Base-by-base conservation (phyloP, 2,888 invertebrate species). In the Drosophila nr. medialis region DNA sequence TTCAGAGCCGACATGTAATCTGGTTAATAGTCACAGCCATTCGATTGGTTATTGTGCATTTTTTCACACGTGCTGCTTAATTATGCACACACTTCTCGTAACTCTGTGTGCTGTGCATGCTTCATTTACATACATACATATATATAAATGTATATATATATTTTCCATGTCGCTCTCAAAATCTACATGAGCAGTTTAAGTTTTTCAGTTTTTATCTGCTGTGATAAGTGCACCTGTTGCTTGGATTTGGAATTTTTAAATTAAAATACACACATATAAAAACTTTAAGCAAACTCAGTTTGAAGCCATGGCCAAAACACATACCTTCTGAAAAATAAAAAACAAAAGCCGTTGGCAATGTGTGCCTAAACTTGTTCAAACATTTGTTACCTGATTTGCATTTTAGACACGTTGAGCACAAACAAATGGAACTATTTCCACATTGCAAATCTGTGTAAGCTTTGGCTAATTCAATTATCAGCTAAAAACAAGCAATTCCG, bases 1-100 rank as follows among this genome's bases (percentile, higher is more conserved):
- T 81, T 81, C 77, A 83, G 81, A 81, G 90, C 83, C 80, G 78
- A 69, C 85, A 74, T 89, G 89, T 89, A 90, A 91, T 90, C 91
- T 86, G 85, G 75, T 90, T 91, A 91, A 91, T 91, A 85, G 91
- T 80, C 77, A 68, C 60, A 85, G 89, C 80, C 77, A 49, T 58
- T 40, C 45, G 51, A 59, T 61, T 55, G 58, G 42, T 49, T 53
- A 55, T 64, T 81, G 50, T 67, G 61, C 64, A 64, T 68, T 67
- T 73, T 81, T 82, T 79, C 75, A 82, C 82, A 79, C 75, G 80
- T 61, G 45, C 56, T 60, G 30, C 56, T 60, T 66, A 64, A 72
- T 77, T 81, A 75, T 75, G 56, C 21, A 45, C 53, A 62, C 15
- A 65, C 49, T 48, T 30, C 13, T 29, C 18, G 10, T 3, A 5